Conservation (phyloP, 2,888 invertebrate species). For the Cantharis nigra region DNA sequence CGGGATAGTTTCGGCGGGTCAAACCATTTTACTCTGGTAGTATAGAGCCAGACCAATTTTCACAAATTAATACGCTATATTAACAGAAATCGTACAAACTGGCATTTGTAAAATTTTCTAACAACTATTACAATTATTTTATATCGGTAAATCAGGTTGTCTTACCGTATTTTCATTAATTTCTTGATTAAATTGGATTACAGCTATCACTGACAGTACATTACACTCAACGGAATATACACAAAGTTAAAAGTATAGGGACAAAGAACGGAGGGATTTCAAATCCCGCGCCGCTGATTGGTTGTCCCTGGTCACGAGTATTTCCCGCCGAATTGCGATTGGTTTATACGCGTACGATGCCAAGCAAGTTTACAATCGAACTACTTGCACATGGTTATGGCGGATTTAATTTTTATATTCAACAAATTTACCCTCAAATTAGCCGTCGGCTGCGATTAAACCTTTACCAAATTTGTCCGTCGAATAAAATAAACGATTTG, state of each 20-base stretch:
- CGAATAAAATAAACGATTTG: constrained; percentile 36
- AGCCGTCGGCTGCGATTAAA: constrained; percentile 6
- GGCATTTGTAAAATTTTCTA: constrained; percentile 38
- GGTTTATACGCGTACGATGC: constrained; percentile 34
- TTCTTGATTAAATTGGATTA: constrained; percentile 63
- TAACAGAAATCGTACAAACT: constrained; percentile 51
- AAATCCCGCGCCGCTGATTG: constrained; percentile 53
- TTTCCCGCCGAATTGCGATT: constrained; percentile 52
- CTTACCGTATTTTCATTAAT: constrained; percentile 70
- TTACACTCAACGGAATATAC: constrained; percentile 56
- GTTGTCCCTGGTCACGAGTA: constrained; percentile 50
- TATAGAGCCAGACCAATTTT: constrained; percentile 35
- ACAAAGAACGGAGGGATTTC: constrained; percentile 56
- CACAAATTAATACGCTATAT: constrained; percentile 40
- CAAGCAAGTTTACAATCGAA: constrained; percentile 27
- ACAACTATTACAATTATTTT: constrained; percentile 72
- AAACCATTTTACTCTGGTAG: constrained; percentile 47
- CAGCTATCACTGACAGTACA: constrained; percentile 53
- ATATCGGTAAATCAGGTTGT: constrained; percentile 68
- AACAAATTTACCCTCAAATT: constrained; percentile 44
- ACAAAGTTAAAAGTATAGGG: constrained; percentile 53
- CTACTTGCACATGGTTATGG: constrained; percentile 46
- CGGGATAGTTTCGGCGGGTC: constrained; percentile 52
- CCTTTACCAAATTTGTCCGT: constrained; percentile 35
- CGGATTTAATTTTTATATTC: constrained; percentile 36